These are phyloP conservation scores for Microctonus brassicae DNA, from an alignment of 2,888 invertebrate species.

Conservation along the genomic window DNA sequence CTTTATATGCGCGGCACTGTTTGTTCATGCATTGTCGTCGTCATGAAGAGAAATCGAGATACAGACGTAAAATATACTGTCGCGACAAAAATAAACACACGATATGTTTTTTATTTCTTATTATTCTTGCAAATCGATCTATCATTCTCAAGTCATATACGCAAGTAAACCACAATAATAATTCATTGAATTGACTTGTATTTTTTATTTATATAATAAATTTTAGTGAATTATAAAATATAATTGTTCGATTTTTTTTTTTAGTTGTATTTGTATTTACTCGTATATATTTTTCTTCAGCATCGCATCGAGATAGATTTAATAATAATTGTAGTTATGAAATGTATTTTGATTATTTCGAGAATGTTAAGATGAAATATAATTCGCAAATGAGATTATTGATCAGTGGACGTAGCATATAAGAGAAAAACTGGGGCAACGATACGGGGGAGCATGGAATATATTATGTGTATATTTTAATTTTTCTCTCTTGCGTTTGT, in stretches of 20 bases:
- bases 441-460: slow-evolving; percentile 25
- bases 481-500: neutral
- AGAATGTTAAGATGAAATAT: neutral
- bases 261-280: neutral
- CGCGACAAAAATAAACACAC: neutral
- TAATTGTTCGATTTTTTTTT: neutral
- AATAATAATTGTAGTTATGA: too few relatives aligned
- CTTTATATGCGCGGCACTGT: neutral
- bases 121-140: neutral
- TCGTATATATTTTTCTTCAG: too few relatives aligned
- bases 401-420: slow-evolving; percentile 19
- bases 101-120: neutral
- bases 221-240: neutral
- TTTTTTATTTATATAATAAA: neutral
- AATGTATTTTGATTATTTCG: too few relatives aligned
- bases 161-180: neutral
- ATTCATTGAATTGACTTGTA: neutral
- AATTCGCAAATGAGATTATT: slow-evolving; percentile 30
- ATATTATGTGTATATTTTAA: neutral
- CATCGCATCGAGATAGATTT: too few relatives aligned
- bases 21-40: neutral
- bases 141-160: neutral
- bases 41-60: neutral
- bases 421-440: slow-evolving; percentile 34
- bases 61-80: neutral